Evolutionary conservation across 2,888 invertebrate genomes (phyloP), one percentile per base, ranked within the genome.

Genomic region (Sepiola atlantica): DNA sequence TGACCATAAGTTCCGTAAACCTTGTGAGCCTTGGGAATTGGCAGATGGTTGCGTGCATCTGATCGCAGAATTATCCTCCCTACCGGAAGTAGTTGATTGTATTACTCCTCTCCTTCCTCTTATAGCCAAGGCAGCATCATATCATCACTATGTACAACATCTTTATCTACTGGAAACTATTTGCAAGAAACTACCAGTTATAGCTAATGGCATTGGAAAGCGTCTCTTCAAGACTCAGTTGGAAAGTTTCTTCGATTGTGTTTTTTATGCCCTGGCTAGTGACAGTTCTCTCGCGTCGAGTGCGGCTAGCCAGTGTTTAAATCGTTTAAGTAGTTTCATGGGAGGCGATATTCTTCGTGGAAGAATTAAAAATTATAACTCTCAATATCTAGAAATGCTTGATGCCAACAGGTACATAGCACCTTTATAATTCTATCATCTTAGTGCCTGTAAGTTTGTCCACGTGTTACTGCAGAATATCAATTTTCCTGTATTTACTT

Each of bases 1-100:
- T 96, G 97, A 97, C 95, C 97, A 97, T 95, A 97, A 97, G 94
- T 97, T 98, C 95, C 96, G 97, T 45, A 97, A 97, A 94, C 97
- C 97, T 3, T 96, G 98, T 54, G 97, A 98, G 95, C 98, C 98
- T 0, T 98, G 98, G 98, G 98, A 98, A 95, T 95, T 97, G 90
- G 97, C 97, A 90, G 98, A 98, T 96, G 98, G 98, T 18, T 98
- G 97, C 96, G 96, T 98, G 20, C 97, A 97, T 95, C 95, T 97
- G 94, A 95, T 98, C 95, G 97, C 97, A 57, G 98, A 98, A 95
- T 95, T 98, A 94, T 96, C 97, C 28, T 96, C 96, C 94, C 96
- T 97, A 93, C 96, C 97, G 18, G 96, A 97, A 91, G 96, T 97
- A 93, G 95, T 96, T 55, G 95, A 95, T 12, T 95, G 96, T 32